phyloP scores from a whole-genome alignment of 2,113 vertebrate genomes.

The human (Homo sapiens) region GRCh38 chr4:186731001-186731500 shows the following conservation, averaged over 20 bases:
- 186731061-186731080: not conserved
- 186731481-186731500: slow-evolving; percentile 48
- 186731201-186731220: not conserved
- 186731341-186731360: not conserved
- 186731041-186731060: not conserved
- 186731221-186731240: not conserved
- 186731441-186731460: slow-evolving; percentile 58
- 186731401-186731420: slow-evolving; percentile 27
- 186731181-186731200: not conserved
- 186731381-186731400: slow-evolving; percentile 40
- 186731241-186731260: not conserved
- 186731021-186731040: not conserved
- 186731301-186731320: not conserved
- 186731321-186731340: slow-evolving; percentile 15
- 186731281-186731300: not conserved
- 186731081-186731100: not conserved
- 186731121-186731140: not conserved
- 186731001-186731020: not conserved
- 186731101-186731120: not conserved
- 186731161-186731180: not conserved
- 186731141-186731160: not conserved
- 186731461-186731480: not conserved
- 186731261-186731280: not conserved
- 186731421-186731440: slow-evolving; percentile 46
- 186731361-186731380: slow-evolving; percentile 28